Percentiles rank a stretch among this genome's conserved stretches.
These are phyloP conservation scores for Ectemnius cavifrons DNA, from an alignment of 2,888 invertebrate species.

Conservation along the genomic window DNA sequence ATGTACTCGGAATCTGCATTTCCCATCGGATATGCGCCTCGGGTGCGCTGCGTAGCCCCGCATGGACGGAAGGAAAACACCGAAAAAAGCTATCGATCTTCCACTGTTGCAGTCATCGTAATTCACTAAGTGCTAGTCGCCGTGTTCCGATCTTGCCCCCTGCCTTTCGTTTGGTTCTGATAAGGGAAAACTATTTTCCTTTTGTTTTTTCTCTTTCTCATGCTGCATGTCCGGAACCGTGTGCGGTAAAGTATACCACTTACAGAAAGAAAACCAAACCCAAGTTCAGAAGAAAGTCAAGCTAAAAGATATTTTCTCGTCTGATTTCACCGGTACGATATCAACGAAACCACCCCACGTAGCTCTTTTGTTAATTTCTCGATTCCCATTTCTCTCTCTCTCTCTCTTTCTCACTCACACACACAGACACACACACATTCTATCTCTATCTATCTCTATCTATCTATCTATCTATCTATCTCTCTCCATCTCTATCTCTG, in stretches of 20 bases:
- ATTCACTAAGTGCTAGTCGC: slow-evolving; percentile 34
- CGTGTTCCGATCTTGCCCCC: slow-evolving; percentile 25
- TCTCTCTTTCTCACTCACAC: slow-evolving; percentile 1
- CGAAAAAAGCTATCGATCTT: slow-evolving; percentile 49
- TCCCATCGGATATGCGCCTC: not conserved
- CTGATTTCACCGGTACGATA: slow-evolving; percentile 87
- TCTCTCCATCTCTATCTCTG: slow-evolving; percentile 19
- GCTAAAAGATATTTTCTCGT: slow-evolving; percentile 91
- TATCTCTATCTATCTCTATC: slow-evolving; percentile 13
- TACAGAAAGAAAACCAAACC: slow-evolving; percentile 84
- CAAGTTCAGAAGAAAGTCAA: slow-evolving; percentile 90
- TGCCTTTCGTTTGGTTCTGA: slow-evolving; percentile 42
- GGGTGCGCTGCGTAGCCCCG: slow-evolving; percentile 8
- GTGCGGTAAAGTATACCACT: slow-evolving; percentile 87
- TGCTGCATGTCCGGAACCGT: slow-evolving; percentile 70
- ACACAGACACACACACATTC: not conserved
- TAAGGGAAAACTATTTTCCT: slow-evolving; percentile 58
- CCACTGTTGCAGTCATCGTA: slow-evolving; percentile 35
- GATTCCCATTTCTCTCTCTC: slow-evolving; percentile 51
- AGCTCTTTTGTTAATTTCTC: slow-evolving; percentile 45
- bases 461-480: slow-evolving; percentile 46
- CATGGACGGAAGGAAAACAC: slow-evolving; percentile 15
- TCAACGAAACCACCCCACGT: slow-evolving; percentile 59
- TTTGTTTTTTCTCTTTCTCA: slow-evolving; percentile 69
- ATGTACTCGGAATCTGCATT: not conserved